Evolutionary conservation across 2,797 vertebrate genomes (phyloP).

Genomic region (Odontamblyopus rebecca): DNA sequence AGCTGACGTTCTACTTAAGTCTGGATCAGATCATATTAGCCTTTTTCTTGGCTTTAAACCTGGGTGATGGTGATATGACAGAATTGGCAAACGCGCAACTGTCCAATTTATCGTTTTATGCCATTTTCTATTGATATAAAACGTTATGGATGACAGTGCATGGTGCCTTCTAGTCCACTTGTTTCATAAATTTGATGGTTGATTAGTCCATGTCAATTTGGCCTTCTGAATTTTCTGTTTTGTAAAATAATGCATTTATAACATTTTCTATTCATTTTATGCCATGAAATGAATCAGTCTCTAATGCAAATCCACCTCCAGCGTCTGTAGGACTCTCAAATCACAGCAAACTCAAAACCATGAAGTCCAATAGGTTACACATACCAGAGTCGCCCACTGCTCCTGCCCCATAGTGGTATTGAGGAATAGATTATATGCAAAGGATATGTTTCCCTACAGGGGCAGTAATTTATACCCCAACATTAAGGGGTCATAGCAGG

Average conservation of each 20-base stretch:
- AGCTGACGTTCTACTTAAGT: neutral
- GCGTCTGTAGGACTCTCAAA: too few relatives aligned
- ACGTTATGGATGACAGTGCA: neutral
- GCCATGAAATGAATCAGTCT: too few relatives aligned
- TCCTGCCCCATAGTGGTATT: neutral
- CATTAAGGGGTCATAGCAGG: too few relatives aligned
- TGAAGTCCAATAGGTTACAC: too few relatives aligned
- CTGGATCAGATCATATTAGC: neutral
- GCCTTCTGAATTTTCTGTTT: too few relatives aligned
- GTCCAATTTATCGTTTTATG: slow-evolving; percentile 1
- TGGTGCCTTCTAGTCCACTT: too few relatives aligned
- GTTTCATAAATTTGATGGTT: too few relatives aligned
- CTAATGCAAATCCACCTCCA: too few relatives aligned
- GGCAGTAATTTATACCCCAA: neutral
- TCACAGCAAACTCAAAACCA: too few relatives aligned
- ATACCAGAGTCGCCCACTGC: neutral
- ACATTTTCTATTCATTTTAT: too few relatives aligned
- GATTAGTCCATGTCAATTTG: too few relatives aligned
- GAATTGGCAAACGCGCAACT: slow-evolving; percentile 23
- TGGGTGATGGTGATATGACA: slow-evolving; percentile 34
- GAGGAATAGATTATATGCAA: neutral
- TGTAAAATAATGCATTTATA: too few relatives aligned
- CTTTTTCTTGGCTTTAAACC: slow-evolving; percentile 29
- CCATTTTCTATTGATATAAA: slow-evolving; percentile 5
- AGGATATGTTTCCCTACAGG: neutral